Evolutionary conservation across 2,113 vertebrate genomes (phyloP).

Genomic region (Trematomus loennbergii): DNA sequence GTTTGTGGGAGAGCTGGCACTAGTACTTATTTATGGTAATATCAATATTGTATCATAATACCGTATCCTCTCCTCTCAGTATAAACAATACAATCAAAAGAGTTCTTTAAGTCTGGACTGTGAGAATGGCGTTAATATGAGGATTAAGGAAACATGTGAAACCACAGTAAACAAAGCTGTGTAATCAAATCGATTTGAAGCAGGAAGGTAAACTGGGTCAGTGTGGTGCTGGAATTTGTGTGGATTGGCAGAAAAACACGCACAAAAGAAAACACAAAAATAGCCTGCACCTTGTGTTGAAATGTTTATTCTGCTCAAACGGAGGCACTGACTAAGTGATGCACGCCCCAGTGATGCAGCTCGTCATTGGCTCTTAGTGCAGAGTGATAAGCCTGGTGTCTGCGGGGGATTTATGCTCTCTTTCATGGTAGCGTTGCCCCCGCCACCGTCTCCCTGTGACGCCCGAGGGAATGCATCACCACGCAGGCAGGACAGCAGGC

Average conservation of each 20-base stretch:
- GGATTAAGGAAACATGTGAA: constrained; percentile 47
- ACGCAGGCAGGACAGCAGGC: constrained; percentile 77
- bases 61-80: constrained; percentile 60
- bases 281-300: constrained; percentile 37
- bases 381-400: constrained; percentile 42
- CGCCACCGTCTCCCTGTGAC: constrained; percentile 54
- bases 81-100: constrained; percentile 65
- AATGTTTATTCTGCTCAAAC: constrained; percentile 61
- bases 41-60: constrained; percentile 81
- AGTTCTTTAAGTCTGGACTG: constrained; percentile 59
- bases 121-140: constrained; percentile 35
- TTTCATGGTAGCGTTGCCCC: constrained; percentile 77
- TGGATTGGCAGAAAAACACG: constrained; percentile 50
- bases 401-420: constrained; percentile 59
- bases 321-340: constrained; percentile 52
- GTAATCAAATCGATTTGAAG: constrained; percentile 57
- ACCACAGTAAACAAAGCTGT: constrained; percentile 56
- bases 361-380: constrained; percentile 45
- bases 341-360: constrained; percentile 41
- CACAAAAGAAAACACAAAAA: constrained; percentile 55
- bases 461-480: constrained; percentile 78
- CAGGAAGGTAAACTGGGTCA: constrained; percentile 64
- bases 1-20: constrained; percentile 61
- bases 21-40: constrained; percentile 77
- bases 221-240: constrained; percentile 30